Conservation (phyloP, 2,797 vertebrate genomes). For the Peromyscus nudipes region DNA sequence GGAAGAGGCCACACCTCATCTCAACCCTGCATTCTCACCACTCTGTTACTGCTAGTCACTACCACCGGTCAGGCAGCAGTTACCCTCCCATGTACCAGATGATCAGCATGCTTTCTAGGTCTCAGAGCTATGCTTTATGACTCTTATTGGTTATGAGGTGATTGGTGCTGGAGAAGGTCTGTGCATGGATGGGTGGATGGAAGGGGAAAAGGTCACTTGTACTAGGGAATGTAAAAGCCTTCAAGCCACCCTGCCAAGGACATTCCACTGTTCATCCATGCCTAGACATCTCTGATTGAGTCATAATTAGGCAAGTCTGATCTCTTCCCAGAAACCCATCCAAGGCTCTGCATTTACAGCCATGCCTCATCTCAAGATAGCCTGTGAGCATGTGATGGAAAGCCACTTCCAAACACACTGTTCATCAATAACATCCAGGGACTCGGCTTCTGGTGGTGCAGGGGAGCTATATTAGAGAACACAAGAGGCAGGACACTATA, state of each 20-base stretch:
- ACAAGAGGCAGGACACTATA: background rate
- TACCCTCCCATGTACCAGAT: background rate
- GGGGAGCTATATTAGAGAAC: conserved; percentile 45
- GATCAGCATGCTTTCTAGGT: background rate
- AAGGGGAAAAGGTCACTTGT: background rate
- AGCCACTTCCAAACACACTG: background rate
- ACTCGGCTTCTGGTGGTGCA: conserved; percentile 42
- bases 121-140: background rate
- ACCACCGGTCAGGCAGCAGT: background rate
- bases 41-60: background rate
- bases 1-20: rapidly evolving
- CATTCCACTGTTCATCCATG: background rate
- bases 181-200: background rate
- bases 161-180: background rate
- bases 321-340: background rate
- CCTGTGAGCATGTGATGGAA: conserved; percentile 44
- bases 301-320: background rate
- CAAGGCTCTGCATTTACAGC: conserved; percentile 23
- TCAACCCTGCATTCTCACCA: background rate
- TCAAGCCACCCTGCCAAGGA: background rate
- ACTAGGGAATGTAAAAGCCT: background rate
- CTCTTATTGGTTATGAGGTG: background rate
- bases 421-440: conserved; percentile 47
- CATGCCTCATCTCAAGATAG: conserved; percentile 15
- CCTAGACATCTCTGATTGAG: background rate